Percentiles rank a stretch among this genome's conserved stretches.
These are phyloP conservation scores for Lanius ludovicianus DNA, from an alignment of 2,113 vertebrate genomes.

Conservation along the genomic window DNA sequence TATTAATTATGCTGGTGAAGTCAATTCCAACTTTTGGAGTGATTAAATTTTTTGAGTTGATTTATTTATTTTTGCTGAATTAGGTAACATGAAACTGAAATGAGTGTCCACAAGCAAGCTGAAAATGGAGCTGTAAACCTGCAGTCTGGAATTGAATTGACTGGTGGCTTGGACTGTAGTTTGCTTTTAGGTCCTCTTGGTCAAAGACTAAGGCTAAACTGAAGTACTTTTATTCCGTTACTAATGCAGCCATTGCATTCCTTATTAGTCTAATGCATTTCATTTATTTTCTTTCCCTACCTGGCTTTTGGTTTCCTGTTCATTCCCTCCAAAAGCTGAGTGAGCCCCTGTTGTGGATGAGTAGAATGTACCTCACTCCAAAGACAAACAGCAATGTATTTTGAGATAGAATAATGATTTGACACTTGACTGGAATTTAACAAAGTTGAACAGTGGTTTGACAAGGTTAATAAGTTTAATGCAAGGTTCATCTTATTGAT, in stretches of 20 bases:
- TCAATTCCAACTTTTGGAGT: background rate
- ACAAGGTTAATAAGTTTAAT: background rate
- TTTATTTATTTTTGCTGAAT: background rate
- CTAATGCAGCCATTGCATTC: background rate
- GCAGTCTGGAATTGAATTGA: background rate
- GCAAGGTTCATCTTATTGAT: background rate
- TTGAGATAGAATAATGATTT: background rate
- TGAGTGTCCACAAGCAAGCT: background rate
- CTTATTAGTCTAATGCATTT: background rate
- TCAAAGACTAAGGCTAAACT: background rate
- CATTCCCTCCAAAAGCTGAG: background rate
- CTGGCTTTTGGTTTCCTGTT: background rate
- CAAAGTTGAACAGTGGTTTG: background rate
- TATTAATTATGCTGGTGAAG: background rate
- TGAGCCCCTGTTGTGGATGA: background rate
- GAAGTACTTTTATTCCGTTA: background rate
- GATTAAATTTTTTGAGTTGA: background rate
- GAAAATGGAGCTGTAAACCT: background rate
- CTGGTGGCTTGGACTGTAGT: background rate
- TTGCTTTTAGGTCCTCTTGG: background rate
- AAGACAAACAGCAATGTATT: background rate
- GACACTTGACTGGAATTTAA: background rate
- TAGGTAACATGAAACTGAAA: background rate
- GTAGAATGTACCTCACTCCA: background rate
- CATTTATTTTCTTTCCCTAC: background rate